Evolutionary conservation across 2,113 vertebrate species (phyloP).

Genomic region (Puma concolor): DNA sequence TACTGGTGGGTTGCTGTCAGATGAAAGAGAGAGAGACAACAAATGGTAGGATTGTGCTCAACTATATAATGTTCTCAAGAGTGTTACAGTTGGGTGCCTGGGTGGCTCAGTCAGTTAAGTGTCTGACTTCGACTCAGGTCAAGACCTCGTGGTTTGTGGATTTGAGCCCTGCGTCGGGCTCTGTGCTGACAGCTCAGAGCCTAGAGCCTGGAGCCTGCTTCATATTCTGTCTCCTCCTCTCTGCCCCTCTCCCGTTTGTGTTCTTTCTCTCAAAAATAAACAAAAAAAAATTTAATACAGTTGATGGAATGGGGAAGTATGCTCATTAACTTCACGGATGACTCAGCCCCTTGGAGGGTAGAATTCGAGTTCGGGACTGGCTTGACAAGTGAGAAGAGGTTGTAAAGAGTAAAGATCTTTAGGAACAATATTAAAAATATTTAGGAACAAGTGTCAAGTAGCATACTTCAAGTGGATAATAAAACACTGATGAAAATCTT

Average conservation of each 20-base stretch:
- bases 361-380: slow-evolving; percentile 5
- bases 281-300: neutral
- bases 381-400: neutral
- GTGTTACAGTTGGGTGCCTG: neutral
- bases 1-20: neutral
- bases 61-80: neutral
- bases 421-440: neutral
- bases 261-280: too few relatives aligned
- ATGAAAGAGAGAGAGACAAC: neutral
- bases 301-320: neutral
- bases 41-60: neutral
- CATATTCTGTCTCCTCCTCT: too few relatives aligned
- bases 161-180: too few relatives aligned
- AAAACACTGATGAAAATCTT: neutral
- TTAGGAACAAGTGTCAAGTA: neutral
- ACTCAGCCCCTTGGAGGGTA: neutral
- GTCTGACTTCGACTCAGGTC: too few relatives aligned
- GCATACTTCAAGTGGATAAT: neutral
- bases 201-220: too few relatives aligned
- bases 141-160: too few relatives aligned
- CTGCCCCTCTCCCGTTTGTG: too few relatives aligned
- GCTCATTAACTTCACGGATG: neutral
- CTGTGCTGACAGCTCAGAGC: too few relatives aligned
- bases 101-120: too few relatives aligned
- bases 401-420: neutral